Percentiles rank a stretch among this genome's conserved stretches.
Evolutionary conservation across 1,140 invertebrate genomes (phyloP).

Genomic region (Mya arenaria): DNA sequence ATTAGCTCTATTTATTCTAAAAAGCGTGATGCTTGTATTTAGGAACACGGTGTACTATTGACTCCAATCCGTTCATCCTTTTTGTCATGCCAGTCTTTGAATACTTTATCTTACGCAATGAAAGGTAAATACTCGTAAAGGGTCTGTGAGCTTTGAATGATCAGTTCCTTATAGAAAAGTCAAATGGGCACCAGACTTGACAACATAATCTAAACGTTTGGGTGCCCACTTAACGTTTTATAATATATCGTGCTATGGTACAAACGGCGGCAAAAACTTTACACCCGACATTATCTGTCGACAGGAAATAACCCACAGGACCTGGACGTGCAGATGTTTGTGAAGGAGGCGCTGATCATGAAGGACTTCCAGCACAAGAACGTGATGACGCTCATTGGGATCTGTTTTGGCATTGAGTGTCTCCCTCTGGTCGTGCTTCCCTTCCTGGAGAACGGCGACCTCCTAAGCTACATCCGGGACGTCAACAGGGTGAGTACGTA

Average conservation of each 20-base stretch:
- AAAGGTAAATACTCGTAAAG: too few species aligned
- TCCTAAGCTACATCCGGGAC: conserved; percentile 78
- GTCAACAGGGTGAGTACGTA: conserved; percentile 71
- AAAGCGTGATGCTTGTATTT: neutral
- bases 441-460: conserved; percentile 81
- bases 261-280: neutral
- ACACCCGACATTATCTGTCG: too few species aligned
- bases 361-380: conserved; percentile 81
- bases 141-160: too few species aligned
- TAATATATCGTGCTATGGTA: neutral
- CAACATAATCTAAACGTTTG: neutral
- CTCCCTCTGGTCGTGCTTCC: conserved; percentile 80
- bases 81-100: too few species aligned
- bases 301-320: conserved; percentile 54
- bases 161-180: too few species aligned
- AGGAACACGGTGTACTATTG: neutral
- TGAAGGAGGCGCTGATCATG: conserved; percentile 82
- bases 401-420: conserved; percentile 74
- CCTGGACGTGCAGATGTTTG: conserved; percentile 71
- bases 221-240: neutral
- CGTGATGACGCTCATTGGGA: conserved; percentile 80
- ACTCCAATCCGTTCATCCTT: too few species aligned
- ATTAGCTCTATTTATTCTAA: neutral
- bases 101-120: too few species aligned
- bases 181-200: neutral